Evolutionary conservation across 1,140 invertebrate genomes (phyloP), one percentile per base, ranked within the genome.

Genomic region (Pachypeltis micranthus): DNA sequence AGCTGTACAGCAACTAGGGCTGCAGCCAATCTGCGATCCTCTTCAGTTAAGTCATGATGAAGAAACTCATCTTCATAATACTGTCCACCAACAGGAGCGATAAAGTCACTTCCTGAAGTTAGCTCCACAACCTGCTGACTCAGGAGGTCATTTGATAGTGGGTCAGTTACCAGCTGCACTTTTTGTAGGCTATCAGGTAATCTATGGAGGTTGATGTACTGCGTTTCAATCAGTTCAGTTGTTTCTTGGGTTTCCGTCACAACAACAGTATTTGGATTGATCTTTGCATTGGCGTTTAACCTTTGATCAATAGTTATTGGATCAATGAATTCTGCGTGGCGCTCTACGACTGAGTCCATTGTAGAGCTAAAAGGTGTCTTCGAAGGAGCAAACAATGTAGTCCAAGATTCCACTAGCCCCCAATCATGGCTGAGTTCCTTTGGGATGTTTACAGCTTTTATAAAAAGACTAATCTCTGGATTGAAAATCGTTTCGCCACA

Each of bases 1-100:
- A 79, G 70, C 63, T 80, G 78, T 1, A 79, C 77, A 10, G 78
- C 78, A 54, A 79, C 77, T 61, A 80, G 69, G 47, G 77, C 77
- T 25, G 77, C 75, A 51, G 77, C 77, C 54, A 79, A 68, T 67
- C 75, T 74, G 59, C 77, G 67, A 66, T 79, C 78, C 64, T 79
- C 78, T 63, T 80, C 78, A 16, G 76, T 77, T 57, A 79, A 69
- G 54, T 76, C 75, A 44, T 76, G 75, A 0, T 71, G 31, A 26
- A 70, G 67, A 44, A 79, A 63, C 65, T 78, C 76, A 62, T 77
- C 76, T 47, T 78, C 77, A 69, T 77, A 79, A 62, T 77, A 76
- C 2, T 75, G 68, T 0, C 70, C 65, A 2, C 72, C 68, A 24
- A 65, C 70, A 51, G 74, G 76, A 24, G 76, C 74, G 1, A 70